Conservation (phyloP, 2,888 invertebrate genomes). For the Artemia sinica region DNA sequence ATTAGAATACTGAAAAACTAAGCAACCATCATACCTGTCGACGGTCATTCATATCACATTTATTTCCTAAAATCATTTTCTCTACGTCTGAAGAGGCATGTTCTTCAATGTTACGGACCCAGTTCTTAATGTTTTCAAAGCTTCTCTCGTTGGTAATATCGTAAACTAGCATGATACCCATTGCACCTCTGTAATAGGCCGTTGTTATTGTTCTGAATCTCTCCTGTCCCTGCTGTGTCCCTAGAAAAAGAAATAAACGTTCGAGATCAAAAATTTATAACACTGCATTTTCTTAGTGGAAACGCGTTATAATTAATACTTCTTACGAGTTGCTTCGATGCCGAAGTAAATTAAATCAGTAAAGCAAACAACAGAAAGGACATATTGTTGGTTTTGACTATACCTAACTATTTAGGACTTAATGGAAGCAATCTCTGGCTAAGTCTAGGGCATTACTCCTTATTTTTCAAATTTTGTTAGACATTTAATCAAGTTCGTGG, state of each 20-base stretch:
- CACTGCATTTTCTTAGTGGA: no score
- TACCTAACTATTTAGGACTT: no score
- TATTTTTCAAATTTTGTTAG: no score
- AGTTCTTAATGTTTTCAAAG: slow-evolving; percentile 97
- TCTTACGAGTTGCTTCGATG: background rate
- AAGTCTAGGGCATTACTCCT: no score
- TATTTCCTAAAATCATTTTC: slow-evolving; percentile 96
- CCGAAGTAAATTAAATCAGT: no score
- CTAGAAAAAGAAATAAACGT: slow-evolving; percentile 36
- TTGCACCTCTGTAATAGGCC: slow-evolving; percentile 97
- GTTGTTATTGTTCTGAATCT: slow-evolving; percentile 97
- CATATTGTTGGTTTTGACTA: no score
- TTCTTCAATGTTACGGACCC: slow-evolving; percentile 97
- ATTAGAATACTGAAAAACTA: no score
- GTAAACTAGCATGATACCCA: slow-evolving; percentile 99
- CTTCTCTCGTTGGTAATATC: slow-evolving; percentile 98
- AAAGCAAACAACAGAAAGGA: no score
- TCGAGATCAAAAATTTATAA: background rate
- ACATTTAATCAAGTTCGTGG: no score
- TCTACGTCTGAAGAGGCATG: slow-evolving; percentile 97
- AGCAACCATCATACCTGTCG: slow-evolving; percentile 46
- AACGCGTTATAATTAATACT: background rate
- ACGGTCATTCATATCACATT: slow-evolving; percentile 91
- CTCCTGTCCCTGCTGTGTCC: slow-evolving; percentile 98
- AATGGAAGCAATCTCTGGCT: no score